Conservation (phyloP, 2,888 invertebrate genomes). For the Cinara cedri region DNA sequence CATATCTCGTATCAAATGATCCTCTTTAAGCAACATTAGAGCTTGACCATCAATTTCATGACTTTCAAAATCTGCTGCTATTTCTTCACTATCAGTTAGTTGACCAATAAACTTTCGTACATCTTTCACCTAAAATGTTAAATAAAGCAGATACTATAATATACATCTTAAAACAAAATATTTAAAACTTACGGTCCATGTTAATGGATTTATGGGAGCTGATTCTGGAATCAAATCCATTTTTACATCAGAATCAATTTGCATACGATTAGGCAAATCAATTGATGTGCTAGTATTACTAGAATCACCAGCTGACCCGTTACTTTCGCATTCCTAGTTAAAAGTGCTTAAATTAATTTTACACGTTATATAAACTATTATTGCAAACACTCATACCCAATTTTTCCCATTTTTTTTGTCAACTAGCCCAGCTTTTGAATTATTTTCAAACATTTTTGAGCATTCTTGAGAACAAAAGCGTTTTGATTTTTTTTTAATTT, state of each 20-base stretch:
- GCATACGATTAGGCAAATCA: conserved; percentile 38
- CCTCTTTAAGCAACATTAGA: conserved; percentile 86
- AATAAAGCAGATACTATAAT: neutral
- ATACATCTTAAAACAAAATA: neutral
- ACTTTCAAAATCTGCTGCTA: conserved; percentile 91
- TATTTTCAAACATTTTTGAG: conserved; percentile 43
- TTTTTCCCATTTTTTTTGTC: conserved; percentile 57
- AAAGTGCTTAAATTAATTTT: neutral
- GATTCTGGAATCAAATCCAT: conserved; percentile 60
- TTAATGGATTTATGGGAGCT: conserved; percentile 69
- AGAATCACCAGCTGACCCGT: conserved; percentile 52
- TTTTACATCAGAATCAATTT: conserved; percentile 35
- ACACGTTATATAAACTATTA: neutral
- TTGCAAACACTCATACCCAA: conserved; percentile 54
- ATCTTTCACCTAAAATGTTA: conserved; percentile 59
- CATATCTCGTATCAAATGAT: conserved; percentile 93
- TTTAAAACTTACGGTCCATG: conserved; percentile 69
- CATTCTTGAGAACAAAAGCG: conserved; percentile 51
- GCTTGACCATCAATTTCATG: conserved; percentile 98
- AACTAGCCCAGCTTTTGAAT: conserved; percentile 19
- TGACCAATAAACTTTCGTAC: conserved; percentile 74
- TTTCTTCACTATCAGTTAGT: conserved; percentile 87
- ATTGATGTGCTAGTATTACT: conserved; percentile 41
- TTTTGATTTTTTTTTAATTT: conserved; percentile 48
- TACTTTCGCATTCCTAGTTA: conserved; percentile 52